Conservation (phyloP, 2,113 vertebrate genomes). For the Oreochromis aureus region DNA sequence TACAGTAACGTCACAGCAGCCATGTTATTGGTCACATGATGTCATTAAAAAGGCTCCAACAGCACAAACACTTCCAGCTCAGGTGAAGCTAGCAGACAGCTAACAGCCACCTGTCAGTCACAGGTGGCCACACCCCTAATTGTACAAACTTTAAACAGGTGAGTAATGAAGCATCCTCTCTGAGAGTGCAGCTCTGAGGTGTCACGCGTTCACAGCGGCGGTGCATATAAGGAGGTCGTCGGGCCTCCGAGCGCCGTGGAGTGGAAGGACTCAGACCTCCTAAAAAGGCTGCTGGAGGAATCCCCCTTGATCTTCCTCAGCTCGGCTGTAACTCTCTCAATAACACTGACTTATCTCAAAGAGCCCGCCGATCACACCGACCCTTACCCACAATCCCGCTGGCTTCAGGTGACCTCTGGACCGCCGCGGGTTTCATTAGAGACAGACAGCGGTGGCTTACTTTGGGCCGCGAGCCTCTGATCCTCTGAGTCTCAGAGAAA, state of each 20-base stretch:
- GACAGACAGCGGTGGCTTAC: background rate
- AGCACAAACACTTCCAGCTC: background rate
- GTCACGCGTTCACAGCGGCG: background rate
- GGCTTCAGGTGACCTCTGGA: background rate
- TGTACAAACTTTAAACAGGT: background rate
- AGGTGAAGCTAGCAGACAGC: background rate
- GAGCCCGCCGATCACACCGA: background rate
- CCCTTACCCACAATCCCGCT: background rate
- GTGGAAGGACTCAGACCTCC: background rate
- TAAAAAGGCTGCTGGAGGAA: background rate
- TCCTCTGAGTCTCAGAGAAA: background rate
- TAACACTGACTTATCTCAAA: background rate
- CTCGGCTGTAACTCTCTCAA: background rate
- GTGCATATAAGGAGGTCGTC: background rate
- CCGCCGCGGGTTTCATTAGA: background rate
- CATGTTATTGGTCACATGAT: background rate
- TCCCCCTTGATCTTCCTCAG: background rate
- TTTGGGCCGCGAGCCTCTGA: background rate
- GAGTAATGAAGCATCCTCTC: background rate
- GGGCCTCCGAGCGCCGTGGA: background rate
- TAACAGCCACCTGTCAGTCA: background rate
- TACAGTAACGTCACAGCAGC: background rate
- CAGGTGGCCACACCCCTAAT: background rate
- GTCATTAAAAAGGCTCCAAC: background rate
- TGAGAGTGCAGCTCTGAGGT: background rate